Evolutionary conservation across 2,113 vertebrate species (phyloP), one percentile per base, ranked within the genome.

Genomic region (Scomber scombrus): DNA sequence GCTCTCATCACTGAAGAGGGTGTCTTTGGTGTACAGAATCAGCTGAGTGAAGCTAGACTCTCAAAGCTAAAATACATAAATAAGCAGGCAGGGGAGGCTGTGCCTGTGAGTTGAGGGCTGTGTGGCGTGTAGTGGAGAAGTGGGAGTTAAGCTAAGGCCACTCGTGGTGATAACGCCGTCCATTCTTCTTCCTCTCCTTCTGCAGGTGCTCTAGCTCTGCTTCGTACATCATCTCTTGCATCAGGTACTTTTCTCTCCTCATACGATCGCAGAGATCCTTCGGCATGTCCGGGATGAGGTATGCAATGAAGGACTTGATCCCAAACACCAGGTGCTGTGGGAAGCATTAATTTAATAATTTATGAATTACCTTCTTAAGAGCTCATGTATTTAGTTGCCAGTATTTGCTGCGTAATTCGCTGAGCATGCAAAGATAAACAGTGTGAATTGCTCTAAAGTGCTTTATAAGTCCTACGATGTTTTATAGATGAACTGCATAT

Each of bases 141-240:
- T 2, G 51, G 56, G 70, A 79, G 57, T 67, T 61, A 75, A 77
- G 71, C 96, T 99, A 99, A 97, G 97, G 97, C 98, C 98, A 99
- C 94, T 99, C 98, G 0, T 99, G 97, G 96, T 98, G 97, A 95
- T 96, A 97, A 47, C 97, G 97, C 81, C 95, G 96, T 62, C 97
- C 98, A 7, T 97, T 99, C 93, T 97, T 98, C 89, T 97, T 99
- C 62, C 96, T 94, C 76, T 99, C 96, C 84, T 95, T 97, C 85
- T 99, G 98, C 85, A 99, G 96, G 88, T 98, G 97, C 88, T 98
- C 97, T 74, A 99, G 93, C 86, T 99, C 97, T 1, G 98, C 97
- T 85, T 99, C 97, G 29, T 99, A 99, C 96, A 99, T 97, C 98
- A 98, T 99, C 94, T 99, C 98, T 94, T 99, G 98, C 93, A 99